These are phyloP conservation scores for Tetrax tetrax DNA, from an alignment of 2,113 vertebrate genomes.

Conservation along the genomic window DNA sequence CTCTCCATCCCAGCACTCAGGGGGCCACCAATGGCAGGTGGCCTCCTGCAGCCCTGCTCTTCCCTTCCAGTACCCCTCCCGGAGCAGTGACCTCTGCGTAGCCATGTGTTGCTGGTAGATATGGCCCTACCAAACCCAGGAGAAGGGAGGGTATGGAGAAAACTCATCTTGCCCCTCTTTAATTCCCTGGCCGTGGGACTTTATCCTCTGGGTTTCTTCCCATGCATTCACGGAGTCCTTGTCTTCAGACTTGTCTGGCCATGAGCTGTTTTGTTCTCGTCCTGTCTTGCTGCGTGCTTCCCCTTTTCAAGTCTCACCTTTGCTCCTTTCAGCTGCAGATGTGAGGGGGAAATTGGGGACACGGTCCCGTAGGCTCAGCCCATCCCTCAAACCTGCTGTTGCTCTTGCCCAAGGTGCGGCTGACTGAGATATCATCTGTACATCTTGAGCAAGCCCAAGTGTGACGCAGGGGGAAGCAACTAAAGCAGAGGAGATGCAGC, in stretches of 20 bases:
- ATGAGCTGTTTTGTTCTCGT: not conserved
- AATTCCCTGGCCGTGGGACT: not conserved
- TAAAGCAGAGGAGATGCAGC: not conserved
- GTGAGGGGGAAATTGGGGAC: not conserved
- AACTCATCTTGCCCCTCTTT: not conserved
- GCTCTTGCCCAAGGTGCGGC: not conserved
- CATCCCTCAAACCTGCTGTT: not conserved
- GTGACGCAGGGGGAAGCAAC: not conserved
- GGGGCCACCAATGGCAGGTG: not conserved
- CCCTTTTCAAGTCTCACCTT: not conserved
- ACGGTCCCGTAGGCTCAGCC: not conserved
- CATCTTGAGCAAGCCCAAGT: not conserved
- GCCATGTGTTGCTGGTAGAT: not conserved
- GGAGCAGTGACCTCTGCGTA: not conserved
- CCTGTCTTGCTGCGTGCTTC: not conserved
- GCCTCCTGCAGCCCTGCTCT: not conserved
- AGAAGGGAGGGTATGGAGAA: not conserved
- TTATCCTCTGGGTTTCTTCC: not conserved
- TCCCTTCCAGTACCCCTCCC: not conserved
- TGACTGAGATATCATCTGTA: not conserved
- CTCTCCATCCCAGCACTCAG: not conserved
- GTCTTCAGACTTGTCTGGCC: not conserved
- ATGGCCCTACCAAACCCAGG: not conserved
- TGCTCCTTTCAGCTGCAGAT: not conserved
- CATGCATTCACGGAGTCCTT: not conserved